Base-by-base conservation (phyloP, 2,113 vertebrate species). In the Erythrocercus mccallii region DNA sequence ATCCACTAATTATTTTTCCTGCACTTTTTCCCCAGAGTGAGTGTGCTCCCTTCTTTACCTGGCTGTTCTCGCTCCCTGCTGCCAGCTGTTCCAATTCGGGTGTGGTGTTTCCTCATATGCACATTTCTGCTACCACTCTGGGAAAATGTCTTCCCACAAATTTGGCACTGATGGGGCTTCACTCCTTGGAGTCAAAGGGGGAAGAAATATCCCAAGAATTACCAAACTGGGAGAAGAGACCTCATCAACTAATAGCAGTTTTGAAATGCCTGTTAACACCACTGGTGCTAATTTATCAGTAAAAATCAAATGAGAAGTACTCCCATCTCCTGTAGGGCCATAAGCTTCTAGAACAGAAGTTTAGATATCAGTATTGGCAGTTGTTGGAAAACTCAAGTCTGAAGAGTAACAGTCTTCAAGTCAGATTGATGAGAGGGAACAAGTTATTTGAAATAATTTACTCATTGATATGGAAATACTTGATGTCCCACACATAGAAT, bases 41-140 rank as follows among this genome's bases (percentile, higher is more conserved):
- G 22, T n/a, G 24, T 33, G 38, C 20, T 71, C 73, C 58, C 48
- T 31, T 88, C 68, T 95, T 98, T 95, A 98, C 98, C 98, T 90
- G 97, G 94, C 73, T 97, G 97, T 77, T 98, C 98, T 79, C 96
- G 97, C 44, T 98, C 97, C 60, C 97, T 98, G 91, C 85, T 97
- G 78, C 96, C 97, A 84, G 98, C 86, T 73, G 98, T 97, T 89
- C 98, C 97, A 84, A 95, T 88, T 86, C 97, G 95, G 50, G 98
- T 97, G 74, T 99, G 99, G 79, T 99, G 98, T 96, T 99, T 99
- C 97, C 98, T 99, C 98, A 99, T 98, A 86, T 99, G 99, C 68
- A 99, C 99, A 23, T 99, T 99, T 82, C 99, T 98, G 98, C 99
- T 99, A 78, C 99, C 99, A 37, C 99, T 99, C 97, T 99, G 99